phyloP scores from a whole-genome alignment of 92 coral and sea anemone species.

The Zoanthus solanderi region DNA sequence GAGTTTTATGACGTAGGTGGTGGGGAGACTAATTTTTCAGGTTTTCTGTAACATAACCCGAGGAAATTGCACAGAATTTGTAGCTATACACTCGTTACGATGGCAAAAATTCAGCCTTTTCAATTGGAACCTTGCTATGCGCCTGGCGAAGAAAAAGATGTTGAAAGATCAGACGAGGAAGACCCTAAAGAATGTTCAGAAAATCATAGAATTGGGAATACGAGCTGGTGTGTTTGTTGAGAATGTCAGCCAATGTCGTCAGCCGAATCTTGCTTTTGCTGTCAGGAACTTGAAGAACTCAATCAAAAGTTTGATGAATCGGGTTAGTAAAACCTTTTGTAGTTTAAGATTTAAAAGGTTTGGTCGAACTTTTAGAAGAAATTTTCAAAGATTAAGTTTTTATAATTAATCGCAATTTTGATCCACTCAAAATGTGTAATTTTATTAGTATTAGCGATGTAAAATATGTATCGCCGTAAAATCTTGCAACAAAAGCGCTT shows the following conservation, averaged over 20 bases:
- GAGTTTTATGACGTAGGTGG: not conserved
- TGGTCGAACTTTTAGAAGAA: not conserved
- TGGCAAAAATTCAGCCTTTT: not conserved
- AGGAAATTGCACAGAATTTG: not conserved
- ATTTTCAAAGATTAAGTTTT: not conserved
- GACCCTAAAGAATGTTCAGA: not conserved
- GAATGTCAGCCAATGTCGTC: not conserved
- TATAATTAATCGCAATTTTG: not conserved
- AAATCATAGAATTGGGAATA: constrained; percentile 6
- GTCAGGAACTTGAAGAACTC: constrained; percentile 1
- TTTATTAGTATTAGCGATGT: not conserved
- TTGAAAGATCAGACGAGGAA: no score
- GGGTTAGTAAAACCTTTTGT: not conserved
- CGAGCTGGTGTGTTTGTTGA: not conserved
- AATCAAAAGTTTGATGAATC: constrained; percentile 21
- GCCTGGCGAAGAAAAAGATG: not conserved
- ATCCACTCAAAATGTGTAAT: not conserved
- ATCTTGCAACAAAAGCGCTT: not conserved
- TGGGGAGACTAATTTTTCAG: not conserved
- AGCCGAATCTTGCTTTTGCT: not conserved
- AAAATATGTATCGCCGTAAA: not conserved
- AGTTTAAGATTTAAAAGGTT: not conserved
- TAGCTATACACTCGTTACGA: not conserved
- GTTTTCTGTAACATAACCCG: not conserved
- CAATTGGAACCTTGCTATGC: not conserved